Evolutionary conservation across 1,140 invertebrate genomes (phyloP), one percentile per base, ranked within the genome.

Genomic region (Steinernema feltiae): DNA sequence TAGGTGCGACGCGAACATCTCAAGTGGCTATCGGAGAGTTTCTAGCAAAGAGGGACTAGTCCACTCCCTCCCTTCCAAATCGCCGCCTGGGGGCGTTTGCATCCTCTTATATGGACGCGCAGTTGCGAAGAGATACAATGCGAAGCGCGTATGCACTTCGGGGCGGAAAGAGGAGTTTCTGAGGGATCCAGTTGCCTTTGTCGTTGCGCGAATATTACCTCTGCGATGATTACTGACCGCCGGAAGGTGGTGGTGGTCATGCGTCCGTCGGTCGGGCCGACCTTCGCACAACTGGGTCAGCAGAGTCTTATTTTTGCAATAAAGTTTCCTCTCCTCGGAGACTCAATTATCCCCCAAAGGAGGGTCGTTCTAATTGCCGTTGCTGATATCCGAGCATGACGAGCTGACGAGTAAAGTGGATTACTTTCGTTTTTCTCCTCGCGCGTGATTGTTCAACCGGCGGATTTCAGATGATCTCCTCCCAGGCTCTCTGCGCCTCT

Each of bases 361-460:
- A 18, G 7, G 12, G 53, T 27, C 24, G 15, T 63, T 63, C 53
- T 63, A 63, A 63, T 63, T 63, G 53, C 53, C 53, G 15, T 27
- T 63, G 15, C 7, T 27, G 53, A 63, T 63, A 7, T 63, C 24
- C 53, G 12, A 12, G 12, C 53, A 17, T 63, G 7, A 7, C 53
- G 12, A 7, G 3, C 24, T 63, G 53, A 3, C 53, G 15, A 63
- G 15, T 27, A 63, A 63, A 63, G 53, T 63, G 53, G 53, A 63
- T 63, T 63, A 63, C 53, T 63, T 63, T 63, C 53, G 53, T 63
- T 63, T 63, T 63, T 27, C 53, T 27, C 53, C 24, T 63, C 24
- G n/a, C 53, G 53, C 53, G 53, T 21, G 24, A 63, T 3, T 27
- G 24, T 63, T 21, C 7, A 41, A 41, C 35, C 53, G 2, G 53